Percentiles rank a stretch among this genome's conserved stretches.
Evolutionary conservation across 2,888 invertebrate genomes (phyloP).

Genomic region (Netelia fuscicornis): DNA sequence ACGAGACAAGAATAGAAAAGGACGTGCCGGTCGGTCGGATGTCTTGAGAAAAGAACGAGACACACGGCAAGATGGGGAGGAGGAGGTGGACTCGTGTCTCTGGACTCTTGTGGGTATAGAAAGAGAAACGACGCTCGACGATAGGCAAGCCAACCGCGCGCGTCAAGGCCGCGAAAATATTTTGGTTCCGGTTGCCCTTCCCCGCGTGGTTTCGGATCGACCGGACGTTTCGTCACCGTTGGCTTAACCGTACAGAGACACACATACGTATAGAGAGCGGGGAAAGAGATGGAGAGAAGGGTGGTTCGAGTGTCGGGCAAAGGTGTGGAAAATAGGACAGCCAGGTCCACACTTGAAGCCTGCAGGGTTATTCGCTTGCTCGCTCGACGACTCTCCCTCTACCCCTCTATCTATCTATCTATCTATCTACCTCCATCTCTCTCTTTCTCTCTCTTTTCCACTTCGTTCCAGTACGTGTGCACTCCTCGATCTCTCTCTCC

Average conservation of each 20-base stretch:
- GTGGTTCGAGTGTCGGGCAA: slow-evolving; percentile 58
- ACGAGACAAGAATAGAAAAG: background rate
- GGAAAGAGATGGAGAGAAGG: background rate
- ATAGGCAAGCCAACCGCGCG: slow-evolving; percentile 3
- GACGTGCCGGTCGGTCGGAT: slow-evolving; percentile 25
- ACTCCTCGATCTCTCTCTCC: no score
- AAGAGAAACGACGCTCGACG: background rate
- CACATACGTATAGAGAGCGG: background rate
- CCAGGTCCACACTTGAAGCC: slow-evolving; percentile 68
- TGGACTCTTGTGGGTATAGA: background rate
- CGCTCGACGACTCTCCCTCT: slow-evolving; percentile 18
- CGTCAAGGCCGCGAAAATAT: slow-evolving; percentile 67
- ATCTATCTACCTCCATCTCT: background rate
- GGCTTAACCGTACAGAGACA: slow-evolving; percentile 41
- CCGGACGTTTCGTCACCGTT: slow-evolving; percentile 64
- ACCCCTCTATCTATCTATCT: background rate
- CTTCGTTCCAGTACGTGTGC: no score
- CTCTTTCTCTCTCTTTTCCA: slow-evolving; percentile 1
- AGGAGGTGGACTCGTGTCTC: background rate
- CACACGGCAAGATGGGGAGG: background rate
- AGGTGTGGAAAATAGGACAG: slow-evolving; percentile 70
- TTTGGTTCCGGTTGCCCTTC: slow-evolving; percentile 58
- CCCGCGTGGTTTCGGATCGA: slow-evolving; percentile 49
- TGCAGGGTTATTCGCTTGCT: slow-evolving; percentile 41
- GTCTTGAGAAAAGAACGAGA: slow-evolving; percentile 22